Base-by-base conservation (phyloP, 2,888 invertebrate genomes). In the Eledone cirrhosa region DNA sequence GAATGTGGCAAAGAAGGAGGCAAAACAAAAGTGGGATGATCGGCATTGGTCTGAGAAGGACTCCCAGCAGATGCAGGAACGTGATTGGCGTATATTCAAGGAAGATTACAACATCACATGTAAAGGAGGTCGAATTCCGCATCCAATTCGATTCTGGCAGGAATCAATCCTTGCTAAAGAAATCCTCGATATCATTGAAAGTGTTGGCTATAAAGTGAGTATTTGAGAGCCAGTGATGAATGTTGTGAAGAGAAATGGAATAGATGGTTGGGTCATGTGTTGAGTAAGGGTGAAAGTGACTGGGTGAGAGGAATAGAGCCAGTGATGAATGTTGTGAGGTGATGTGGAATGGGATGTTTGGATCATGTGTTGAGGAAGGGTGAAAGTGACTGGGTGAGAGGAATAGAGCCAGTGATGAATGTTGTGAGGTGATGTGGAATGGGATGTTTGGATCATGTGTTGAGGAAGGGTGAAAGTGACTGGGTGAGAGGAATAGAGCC, bases 21-120 rank as follows among this genome's bases (percentile, higher is more conserved):
- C 98, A 84, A 99, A 99, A 91, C 97, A 98, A 89, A 95, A 97
- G 88, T 99, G 97, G 96, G 99, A 99, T 91, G 99, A 99, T 90
- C 94, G 99, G 8, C 99, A 99, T 91, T 99, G 99, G 99, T 95
- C 96, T 5, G 98, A 99, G 88, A 99, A 99, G 90, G 94, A 94
- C 16, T 92, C 95, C 0, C 94, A 94, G 78, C 98, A 99, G 91
- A 99, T 99, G 99, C 97, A 96, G 0, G 99, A 99, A 90, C 93
- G 99, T 86, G 99, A 99, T 92, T 99, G 99, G 99, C 94, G 99
- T 91, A 99, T 99, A 87, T 99, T 99, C 91, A 94, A 98, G 83
- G 99, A 99, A 91, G 99, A 99, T 92, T 99, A 98, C 91, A 99
- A 97, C 89, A 98, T 99, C 78, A 96, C 97, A 4, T 96, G 99